A percentile compares a stretch with the other conserved stretches of the same genome.
Conservation (phyloP, 2,888 invertebrate species). For the Anoncus sp. region DNA sequence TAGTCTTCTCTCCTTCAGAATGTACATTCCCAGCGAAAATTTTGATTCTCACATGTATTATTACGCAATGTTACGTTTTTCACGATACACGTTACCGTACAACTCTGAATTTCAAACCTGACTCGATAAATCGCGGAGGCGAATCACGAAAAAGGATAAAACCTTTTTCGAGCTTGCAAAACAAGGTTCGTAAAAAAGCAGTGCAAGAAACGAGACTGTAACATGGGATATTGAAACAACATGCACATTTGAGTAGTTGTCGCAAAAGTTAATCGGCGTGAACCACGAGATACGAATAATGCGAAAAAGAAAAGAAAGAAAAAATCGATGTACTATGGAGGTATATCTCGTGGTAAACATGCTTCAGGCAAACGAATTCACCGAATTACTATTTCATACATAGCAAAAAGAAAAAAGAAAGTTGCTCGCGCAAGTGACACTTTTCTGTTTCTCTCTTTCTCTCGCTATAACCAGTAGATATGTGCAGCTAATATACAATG, state of each 20-base stretch:
- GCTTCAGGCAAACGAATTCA: slow-evolving; percentile 58
- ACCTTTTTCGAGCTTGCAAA: neutral
- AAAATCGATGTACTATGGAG: slow-evolving; percentile 41
- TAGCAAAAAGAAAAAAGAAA: slow-evolving; percentile 48
- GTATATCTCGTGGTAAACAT: slow-evolving; percentile 47
- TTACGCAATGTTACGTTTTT: too few species aligned
- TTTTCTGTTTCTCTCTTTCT: slow-evolving; percentile 1
- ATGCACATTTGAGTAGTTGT: neutral
- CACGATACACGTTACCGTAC: too few species aligned
- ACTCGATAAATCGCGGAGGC: too few species aligned
- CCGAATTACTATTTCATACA: slow-evolving; percentile 42
- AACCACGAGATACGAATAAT: slow-evolving; percentile 20
- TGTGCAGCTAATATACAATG: slow-evolving; percentile 38
- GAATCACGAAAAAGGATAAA: neutral
- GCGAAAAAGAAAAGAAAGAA: slow-evolving; percentile 20
- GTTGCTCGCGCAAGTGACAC: slow-evolving; percentile 5
- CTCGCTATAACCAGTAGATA: slow-evolving; percentile 15
- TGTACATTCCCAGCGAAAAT: too few species aligned
- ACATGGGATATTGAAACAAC: slow-evolving; percentile 49
- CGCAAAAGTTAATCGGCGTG: slow-evolving; percentile 37
- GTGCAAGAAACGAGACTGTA: slow-evolving; percentile 17
- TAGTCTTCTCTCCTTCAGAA: too few species aligned
- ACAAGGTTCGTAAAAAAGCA: slow-evolving; percentile 26
- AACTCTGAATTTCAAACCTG: too few species aligned
- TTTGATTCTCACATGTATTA: too few species aligned